These are phyloP conservation scores for Microcebus tavaratra DNA, from an alignment of 2,113 vertebrate genomes.

Conservation along the genomic window DNA sequence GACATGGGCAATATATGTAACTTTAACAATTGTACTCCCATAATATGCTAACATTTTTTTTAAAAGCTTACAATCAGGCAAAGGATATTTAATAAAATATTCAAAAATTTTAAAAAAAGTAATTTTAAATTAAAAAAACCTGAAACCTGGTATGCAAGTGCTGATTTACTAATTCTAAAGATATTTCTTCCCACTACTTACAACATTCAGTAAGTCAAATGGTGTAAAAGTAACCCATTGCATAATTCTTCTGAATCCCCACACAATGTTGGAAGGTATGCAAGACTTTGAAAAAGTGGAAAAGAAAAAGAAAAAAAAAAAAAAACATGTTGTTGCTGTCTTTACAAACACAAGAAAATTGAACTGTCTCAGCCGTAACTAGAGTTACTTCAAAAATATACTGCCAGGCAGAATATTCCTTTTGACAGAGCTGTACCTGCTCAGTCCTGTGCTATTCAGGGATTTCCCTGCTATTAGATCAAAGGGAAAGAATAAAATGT, in stretches of 20 bases:
- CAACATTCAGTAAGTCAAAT: background rate
- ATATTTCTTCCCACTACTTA: background rate
- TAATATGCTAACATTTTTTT: too few species aligned
- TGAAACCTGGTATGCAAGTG: background rate
- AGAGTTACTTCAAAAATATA: conserved; percentile 65
- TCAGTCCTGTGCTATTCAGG: conserved; percentile 15
- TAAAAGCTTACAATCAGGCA: too few species aligned
- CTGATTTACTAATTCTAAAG: background rate
- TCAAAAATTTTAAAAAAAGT: background rate
- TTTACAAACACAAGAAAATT: conserved; percentile 64
- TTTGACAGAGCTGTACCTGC: conserved; percentile 68
- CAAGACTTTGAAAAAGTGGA: background rate
- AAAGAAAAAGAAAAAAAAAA: background rate
- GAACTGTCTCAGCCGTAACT: conserved; percentile 15
- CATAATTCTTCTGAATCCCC: background rate
- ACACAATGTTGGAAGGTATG: background rate
- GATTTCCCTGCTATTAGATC: conserved; percentile 52
- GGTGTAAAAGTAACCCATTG: conserved; percentile 11
- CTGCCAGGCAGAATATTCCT: conserved; percentile 69
- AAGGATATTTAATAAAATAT: too few species aligned
- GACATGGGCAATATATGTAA: too few species aligned
- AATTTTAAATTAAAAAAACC: background rate
- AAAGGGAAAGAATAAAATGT: conserved; percentile 46
- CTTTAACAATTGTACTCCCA: too few species aligned
- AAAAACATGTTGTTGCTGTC: background rate